phyloP scores from a whole-genome alignment of 2,888 invertebrate species.

The Cryptus viduatorius region DNA sequence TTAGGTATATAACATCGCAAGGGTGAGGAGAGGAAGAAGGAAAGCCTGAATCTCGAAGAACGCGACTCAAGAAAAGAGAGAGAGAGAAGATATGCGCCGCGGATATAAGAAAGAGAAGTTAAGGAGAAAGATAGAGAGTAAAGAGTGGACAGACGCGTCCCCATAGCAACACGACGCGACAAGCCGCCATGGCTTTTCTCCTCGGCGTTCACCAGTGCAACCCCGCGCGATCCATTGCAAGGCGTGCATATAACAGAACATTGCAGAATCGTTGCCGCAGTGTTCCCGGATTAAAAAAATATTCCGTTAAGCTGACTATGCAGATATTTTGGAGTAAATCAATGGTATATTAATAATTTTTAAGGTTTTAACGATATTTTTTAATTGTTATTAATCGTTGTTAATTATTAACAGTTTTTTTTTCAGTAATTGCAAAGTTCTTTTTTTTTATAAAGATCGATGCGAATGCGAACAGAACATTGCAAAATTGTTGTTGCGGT shows the following conservation, averaged over 20 bases:
- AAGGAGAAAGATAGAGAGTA: constrained; percentile 57
- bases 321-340: background rate
- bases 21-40: constrained; percentile 37
- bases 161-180: constrained; percentile 71
- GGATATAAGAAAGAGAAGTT: constrained; percentile 49
- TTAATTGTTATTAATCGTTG: too few relatives aligned
- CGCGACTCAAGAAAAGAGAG: constrained; percentile 27
- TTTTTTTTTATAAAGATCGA: too few relatives aligned
- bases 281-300: background rate
- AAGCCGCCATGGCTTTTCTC: constrained; percentile 60
- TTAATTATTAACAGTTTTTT: too few relatives aligned
- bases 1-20: constrained; percentile 6
- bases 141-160: constrained; percentile 63
- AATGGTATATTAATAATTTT: background rate
- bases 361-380: too few relatives aligned
- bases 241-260: constrained; percentile 1
- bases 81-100: constrained; percentile 43
- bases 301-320: too few relatives aligned
- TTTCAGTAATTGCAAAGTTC: too few relatives aligned
- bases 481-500: background rate
- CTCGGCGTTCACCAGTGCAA: constrained; percentile 33
- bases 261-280: background rate
- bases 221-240: background rate
- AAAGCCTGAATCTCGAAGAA: constrained; percentile 34
- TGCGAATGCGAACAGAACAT: background rate